Evolutionary conservation across 2,113 vertebrate species (phyloP).

Genomic region (Garra rufa): DNA sequence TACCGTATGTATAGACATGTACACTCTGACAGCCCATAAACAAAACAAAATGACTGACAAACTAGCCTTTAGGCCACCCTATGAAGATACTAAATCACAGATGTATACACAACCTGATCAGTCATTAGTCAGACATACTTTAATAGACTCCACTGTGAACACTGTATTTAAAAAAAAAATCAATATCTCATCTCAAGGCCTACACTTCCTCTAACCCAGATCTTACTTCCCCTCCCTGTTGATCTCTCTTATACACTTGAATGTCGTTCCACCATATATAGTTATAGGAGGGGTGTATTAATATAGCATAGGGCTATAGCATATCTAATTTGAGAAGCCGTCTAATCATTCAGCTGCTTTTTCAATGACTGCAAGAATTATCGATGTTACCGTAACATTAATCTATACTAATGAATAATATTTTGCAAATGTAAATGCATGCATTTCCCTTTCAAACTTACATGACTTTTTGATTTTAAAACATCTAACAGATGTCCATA

Average conservation of each 20-base stretch:
- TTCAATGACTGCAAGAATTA: neutral
- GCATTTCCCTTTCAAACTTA: neutral
- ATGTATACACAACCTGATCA: neutral
- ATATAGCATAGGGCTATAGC: conserved; percentile 1
- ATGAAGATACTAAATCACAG: neutral
- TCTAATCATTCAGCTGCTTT: neutral
- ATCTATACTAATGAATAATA: neutral
- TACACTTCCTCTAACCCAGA: neutral
- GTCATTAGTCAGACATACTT: neutral
- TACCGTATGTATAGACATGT: conserved; percentile 34
- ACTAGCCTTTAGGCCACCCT: neutral
- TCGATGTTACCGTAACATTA: neutral
- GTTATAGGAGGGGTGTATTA: neutral
- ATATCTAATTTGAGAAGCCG: conserved; percentile 2
- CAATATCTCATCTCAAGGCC: neutral
- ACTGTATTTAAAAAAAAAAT: neutral
- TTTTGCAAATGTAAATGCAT: no score
- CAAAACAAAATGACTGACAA: conserved; percentile 12
- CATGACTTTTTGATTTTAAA: neutral
- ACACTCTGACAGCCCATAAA: conserved; percentile 9
- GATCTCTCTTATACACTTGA: neutral
- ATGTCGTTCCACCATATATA: neutral
- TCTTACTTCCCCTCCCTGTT: neutral
- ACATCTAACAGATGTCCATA: neutral
- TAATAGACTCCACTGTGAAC: neutral